Conservation (phyloP, 2,888 invertebrate genomes). For the Andrena camellia region DNA sequence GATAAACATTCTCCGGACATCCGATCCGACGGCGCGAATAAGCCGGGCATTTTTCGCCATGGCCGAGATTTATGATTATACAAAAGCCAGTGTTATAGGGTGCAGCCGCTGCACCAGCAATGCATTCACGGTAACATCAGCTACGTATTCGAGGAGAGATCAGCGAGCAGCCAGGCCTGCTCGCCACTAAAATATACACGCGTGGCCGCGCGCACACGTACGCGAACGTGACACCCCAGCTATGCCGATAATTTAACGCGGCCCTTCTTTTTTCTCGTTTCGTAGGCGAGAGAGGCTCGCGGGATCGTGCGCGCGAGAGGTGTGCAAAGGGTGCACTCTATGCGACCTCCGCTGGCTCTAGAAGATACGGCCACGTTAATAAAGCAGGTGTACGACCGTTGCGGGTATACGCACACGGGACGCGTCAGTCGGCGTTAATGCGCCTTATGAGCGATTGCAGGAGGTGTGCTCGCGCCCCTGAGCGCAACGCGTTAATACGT, state of each 20-base stretch:
- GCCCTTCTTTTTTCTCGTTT: slow-evolving; percentile 27
- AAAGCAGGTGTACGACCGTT: slow-evolving; percentile 76
- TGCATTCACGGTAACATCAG: slow-evolving; percentile 56
- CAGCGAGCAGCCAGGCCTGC: slow-evolving; percentile 26
- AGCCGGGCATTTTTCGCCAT: slow-evolving; percentile 43
- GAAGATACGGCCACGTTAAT: slow-evolving; percentile 73
- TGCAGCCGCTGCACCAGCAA: slow-evolving; percentile 35
- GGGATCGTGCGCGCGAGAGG: not conserved
- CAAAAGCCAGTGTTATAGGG: slow-evolving; percentile 58
- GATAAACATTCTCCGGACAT: slow-evolving; percentile 63
- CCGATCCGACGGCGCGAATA: slow-evolving; percentile 61
- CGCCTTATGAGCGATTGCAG: slow-evolving; percentile 73
- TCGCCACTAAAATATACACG: slow-evolving; percentile 56
- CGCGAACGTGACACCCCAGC: slow-evolving; percentile 50
- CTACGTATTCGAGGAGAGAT: slow-evolving; percentile 52
- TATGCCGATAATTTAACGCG: slow-evolving; percentile 69
- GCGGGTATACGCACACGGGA: slow-evolving; percentile 41
- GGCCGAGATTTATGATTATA: slow-evolving; percentile 60
- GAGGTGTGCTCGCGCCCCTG: slow-evolving; percentile 39
- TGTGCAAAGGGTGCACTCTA: slow-evolving; percentile 15
- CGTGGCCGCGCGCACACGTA: not conserved
- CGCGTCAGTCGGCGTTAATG: slow-evolving; percentile 69
- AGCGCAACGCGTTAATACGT: slow-evolving; percentile 54
- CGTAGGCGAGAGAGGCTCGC: slow-evolving; percentile 23
- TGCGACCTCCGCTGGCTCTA: slow-evolving; percentile 46